Conservation (phyloP, 1,140 invertebrate species). For the Euglossa dilemma region DNA sequence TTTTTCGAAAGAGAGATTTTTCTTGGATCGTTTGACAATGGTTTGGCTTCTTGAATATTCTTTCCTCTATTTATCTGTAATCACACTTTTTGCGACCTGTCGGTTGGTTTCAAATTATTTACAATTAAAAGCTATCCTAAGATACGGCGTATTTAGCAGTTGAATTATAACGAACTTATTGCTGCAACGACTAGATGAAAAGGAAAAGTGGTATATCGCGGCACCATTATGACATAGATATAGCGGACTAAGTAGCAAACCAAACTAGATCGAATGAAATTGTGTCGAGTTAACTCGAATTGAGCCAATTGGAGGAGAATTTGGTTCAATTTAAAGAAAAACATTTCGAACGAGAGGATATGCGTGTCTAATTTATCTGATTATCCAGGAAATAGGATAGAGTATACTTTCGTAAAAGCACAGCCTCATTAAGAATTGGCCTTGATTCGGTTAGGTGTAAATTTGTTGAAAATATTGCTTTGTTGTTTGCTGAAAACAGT, state of each 20-base stretch:
- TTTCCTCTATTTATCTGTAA: neutral
- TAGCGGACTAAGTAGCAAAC: neutral
- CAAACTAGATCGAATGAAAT: neutral
- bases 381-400: conserved; percentile 26
- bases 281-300: too few relatives aligned
- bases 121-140: neutral
- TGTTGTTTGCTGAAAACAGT: neutral
- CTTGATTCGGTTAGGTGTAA: neutral
- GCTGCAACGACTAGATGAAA: neutral
- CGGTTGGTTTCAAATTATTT: neutral
- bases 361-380: neutral
- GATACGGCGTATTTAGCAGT: neutral
- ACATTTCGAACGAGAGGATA: neutral
- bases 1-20: neutral
- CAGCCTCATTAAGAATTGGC: conserved; percentile 44
- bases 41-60: neutral
- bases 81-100: neutral
- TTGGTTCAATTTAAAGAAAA: neutral
- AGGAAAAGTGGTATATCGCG: neutral
- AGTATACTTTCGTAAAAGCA: conserved; percentile 60
- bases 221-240: neutral
- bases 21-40: neutral
- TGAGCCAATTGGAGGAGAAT: too few relatives aligned
- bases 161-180: neutral
- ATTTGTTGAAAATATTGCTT: neutral